Evolutionary conservation across 2,888 invertebrate genomes (phyloP).

Genomic region (Timandra comae): DNA sequence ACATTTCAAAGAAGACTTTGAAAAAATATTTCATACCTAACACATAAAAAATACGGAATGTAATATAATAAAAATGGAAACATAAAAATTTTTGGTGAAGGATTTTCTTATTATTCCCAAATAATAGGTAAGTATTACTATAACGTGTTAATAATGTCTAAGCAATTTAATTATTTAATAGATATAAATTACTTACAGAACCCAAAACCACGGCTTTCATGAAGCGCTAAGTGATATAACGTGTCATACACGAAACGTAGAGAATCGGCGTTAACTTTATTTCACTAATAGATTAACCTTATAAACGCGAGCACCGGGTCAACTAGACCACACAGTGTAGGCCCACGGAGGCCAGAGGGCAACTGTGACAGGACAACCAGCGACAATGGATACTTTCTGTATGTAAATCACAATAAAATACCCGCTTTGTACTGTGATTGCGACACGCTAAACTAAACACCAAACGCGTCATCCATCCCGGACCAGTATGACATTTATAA

Average conservation of each 20-base stretch:
- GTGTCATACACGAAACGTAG: conserved; percentile 2
- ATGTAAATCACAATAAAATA: conserved; percentile 74
- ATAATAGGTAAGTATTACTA: too few relatives aligned
- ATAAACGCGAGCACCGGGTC: conserved; percentile 31
- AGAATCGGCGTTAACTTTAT: conserved; percentile 17
- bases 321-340: conserved; percentile 46
- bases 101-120: too few relatives aligned
- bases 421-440: conserved; percentile 67
- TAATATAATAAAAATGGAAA: too few relatives aligned
- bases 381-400: conserved; percentile 66
- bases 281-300: conserved; percentile 29
- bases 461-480: conserved; percentile 48
- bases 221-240: conserved; percentile 6
- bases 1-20: too few relatives aligned
- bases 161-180: too few relatives aligned
- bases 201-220: neutral
- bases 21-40: too few relatives aligned
- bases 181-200: conserved; percentile 1
- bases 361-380: conserved; percentile 63
- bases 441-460: conserved; percentile 69
- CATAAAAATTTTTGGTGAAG: too few relatives aligned
- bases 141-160: too few relatives aligned
- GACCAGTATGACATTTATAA: conserved; percentile 9
- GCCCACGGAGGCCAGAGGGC: conserved; percentile 54
- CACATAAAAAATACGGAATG: too few relatives aligned